Base-by-base conservation (phyloP, 1,140 invertebrate genomes). In the honey bee (Apis mellifera) region DNA sequence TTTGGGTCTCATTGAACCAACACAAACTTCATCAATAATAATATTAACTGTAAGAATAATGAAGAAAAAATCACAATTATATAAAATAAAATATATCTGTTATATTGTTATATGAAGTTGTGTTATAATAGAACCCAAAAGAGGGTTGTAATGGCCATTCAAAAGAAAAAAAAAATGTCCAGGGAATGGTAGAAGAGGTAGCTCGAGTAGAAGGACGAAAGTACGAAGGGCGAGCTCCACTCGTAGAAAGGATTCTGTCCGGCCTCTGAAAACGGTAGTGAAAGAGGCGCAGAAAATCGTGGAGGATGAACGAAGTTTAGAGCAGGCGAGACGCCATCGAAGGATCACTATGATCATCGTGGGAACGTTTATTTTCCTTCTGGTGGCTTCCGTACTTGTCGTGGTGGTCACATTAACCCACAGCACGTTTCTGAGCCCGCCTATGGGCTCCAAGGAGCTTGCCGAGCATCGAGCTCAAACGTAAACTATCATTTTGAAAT, bases 381-480 rank as follows among this genome's bases (percentile, higher is more conserved):
- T 96, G 64, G 94, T 95, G 82, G 95, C 96, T 55, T 96, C 96
- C 73, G 94, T 97, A 50, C 95, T 97, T 64, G 96, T 96, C 83
- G 96, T 97, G 88, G 95, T 97, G 86, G 94, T 97, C 85, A 97
- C 96, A 57, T 94, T 97, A 84, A 97, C 96, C 15, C 96, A 96
- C 92, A 93, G 92, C 78, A 91, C 90, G 15, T 94, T 94, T 64
- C 95, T 95, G 89, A 95, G 93, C 86, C 92, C 93, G 12, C 74
- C 89, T 2, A 69, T 86, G 15, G 91, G 90, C 65, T 90, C 90
- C 17, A 90, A 78, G 78, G 92, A 93, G 80, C 88, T 92, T 26
- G 85, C 90, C 50, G 82, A 93, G 59, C 91, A 91, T 88, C 92
- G 92, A 72, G 90, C 89, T 42, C 83, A 64, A 90, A 88, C 77